Evolutionary conservation across 2,113 vertebrate species (phyloP).

Genomic region (Brachyistius frenatus): DNA sequence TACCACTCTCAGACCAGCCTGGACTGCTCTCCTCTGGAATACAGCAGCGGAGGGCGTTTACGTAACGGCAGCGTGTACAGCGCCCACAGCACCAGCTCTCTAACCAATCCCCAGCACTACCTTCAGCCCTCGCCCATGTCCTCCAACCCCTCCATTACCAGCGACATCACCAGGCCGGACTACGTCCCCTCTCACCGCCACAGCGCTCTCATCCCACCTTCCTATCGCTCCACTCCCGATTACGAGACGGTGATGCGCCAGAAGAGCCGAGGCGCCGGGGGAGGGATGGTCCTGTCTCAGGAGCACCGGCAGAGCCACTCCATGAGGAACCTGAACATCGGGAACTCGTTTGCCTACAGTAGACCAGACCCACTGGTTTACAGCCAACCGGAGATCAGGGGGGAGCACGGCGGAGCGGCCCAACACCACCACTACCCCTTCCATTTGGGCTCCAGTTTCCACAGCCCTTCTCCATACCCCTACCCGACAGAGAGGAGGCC

Average conservation of each 20-base stretch:
- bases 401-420: conserved; percentile 87
- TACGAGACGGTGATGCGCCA: conserved; percentile 98
- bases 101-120: conserved; percentile 95
- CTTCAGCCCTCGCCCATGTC: conserved; percentile 96
- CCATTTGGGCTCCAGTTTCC: conserved; percentile 94
- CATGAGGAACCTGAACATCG: conserved; percentile 95
- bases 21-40: conserved; percentile 91
- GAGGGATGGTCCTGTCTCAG: conserved; percentile 83
- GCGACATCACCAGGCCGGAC: conserved; percentile 92
- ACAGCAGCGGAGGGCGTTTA: conserved; percentile 87
- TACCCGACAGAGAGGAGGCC: conserved; percentile 90
- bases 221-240: conserved; percentile 95
- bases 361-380: conserved; percentile 94
- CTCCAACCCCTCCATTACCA: conserved; percentile 97
- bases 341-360: conserved; percentile 94
- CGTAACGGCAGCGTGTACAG: conserved; percentile 98
- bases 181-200: conserved; percentile 93
- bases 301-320: conserved; percentile 93
- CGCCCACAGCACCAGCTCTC: conserved; percentile 95
- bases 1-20: conserved; percentile 98
- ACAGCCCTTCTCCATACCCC: conserved; percentile 91
- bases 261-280: conserved; percentile 85
- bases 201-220: conserved; percentile 94
- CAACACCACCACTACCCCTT: conserved; percentile 87
- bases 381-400: conserved; percentile 97